Evolutionary conservation across 2,113 vertebrate species (phyloP).

Genomic region (human (Homo sapiens)): DNA sequence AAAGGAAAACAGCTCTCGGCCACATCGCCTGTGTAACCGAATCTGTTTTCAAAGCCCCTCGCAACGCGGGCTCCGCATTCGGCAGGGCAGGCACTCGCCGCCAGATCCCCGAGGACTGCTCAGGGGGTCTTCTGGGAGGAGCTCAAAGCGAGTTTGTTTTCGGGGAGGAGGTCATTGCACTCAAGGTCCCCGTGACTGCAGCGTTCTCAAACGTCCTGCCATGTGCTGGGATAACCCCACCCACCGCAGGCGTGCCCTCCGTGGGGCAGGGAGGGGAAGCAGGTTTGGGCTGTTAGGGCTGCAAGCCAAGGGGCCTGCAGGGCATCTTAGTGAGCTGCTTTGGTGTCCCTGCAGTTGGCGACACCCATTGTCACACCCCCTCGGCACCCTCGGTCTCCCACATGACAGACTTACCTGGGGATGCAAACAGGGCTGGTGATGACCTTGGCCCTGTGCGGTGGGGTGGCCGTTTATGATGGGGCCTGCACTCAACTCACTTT

Average conservation of each 20-base stretch:
- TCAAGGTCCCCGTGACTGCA: neutral
- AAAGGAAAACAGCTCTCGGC: conserved; percentile 25
- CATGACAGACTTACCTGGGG: neutral
- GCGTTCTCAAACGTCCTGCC: neutral
- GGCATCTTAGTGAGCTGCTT: neutral
- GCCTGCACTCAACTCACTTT: neutral
- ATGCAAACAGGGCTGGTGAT: neutral
- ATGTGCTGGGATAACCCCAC: no score
- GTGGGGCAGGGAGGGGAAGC: accelerated
- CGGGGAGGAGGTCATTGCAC: accelerated
- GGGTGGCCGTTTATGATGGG: neutral
- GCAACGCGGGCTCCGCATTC: neutral
- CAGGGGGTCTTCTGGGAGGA: neutral
- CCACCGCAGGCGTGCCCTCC: accelerated
- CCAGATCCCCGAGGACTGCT: neutral
- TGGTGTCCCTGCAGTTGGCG: neutral
- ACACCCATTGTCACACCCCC: no score
- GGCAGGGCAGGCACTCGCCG: neutral
- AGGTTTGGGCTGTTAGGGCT: neutral
- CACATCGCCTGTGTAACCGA: neutral
- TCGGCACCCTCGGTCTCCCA: neutral
- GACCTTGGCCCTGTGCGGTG: neutral
- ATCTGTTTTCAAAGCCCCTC: neutral
- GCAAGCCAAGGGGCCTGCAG: neutral
- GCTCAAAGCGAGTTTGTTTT: neutral